Percentiles rank a stretch among this genome's conserved stretches.
phyloP scores from a whole-genome alignment of 2,888 invertebrate species.

The Tachina fera region DNA sequence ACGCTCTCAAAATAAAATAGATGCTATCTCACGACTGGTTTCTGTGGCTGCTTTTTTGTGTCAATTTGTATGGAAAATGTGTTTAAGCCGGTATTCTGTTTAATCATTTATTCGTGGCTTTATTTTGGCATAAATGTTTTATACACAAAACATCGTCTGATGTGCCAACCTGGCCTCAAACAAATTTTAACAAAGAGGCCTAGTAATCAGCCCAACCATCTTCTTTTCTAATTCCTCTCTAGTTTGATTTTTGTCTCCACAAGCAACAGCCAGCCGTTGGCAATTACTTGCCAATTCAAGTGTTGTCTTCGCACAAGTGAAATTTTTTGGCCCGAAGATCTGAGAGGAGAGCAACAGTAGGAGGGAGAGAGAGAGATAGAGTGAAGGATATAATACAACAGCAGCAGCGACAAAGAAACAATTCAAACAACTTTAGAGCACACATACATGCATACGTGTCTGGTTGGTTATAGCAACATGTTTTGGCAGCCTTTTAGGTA shows the following conservation, averaged over 20 bases:
- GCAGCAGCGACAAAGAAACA: neutral
- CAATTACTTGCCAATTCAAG: constrained; percentile 36
- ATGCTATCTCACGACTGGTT: too few relatives aligned
- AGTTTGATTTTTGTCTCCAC: neutral
- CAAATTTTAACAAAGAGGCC: too few relatives aligned
- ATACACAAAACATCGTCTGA: neutral
- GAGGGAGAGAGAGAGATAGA: too few relatives aligned
- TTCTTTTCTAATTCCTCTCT: neutral
- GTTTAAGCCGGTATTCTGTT: too few relatives aligned
- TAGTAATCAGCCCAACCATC: neutral
- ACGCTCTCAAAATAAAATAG: too few relatives aligned
- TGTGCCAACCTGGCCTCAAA: neutral
- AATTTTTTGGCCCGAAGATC: constrained; percentile 2
- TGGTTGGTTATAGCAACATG: neutral
- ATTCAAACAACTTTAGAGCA: neutral
- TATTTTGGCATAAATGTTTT: constrained; percentile 39
- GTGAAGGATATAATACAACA: neutral
- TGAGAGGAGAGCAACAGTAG: too few relatives aligned
- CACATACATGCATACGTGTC: neutral
- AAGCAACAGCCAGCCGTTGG: constrained; percentile 32
- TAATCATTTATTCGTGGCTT: neutral
- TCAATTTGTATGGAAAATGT: too few relatives aligned
- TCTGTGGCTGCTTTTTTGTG: too few relatives aligned
- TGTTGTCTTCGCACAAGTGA: constrained; percentile 24
- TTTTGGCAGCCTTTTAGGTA: neutral